Evolutionary conservation across 1,140 invertebrate genomes (phyloP).

Genomic region (Aphis gossypii): DNA sequence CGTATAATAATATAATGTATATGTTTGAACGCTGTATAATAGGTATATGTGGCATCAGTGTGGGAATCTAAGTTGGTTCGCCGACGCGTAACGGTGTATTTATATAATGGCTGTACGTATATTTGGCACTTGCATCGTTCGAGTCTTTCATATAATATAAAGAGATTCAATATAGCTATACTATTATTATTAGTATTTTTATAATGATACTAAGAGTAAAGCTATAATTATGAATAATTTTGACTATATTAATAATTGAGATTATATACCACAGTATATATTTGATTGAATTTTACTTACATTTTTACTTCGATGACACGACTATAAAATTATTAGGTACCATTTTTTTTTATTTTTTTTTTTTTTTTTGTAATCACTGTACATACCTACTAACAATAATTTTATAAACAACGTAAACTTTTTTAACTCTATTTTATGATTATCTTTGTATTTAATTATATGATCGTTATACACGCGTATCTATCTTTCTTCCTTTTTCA

Average conservation of each 20-base stretch:
- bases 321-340: neutral
- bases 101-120: neutral
- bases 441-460: no score
- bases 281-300: neutral
- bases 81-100: neutral
- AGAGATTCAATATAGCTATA: neutral
- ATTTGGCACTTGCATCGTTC: neutral
- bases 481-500: no score
- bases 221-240: conserved; percentile 3
- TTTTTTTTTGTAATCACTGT: neutral
- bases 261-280: neutral
- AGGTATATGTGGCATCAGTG: neutral
- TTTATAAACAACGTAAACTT: neutral
- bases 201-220: neutral
- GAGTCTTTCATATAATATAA: neutral
- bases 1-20: neutral
- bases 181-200: neutral
- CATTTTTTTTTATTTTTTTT: no score
- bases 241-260: neutral
- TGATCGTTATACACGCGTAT: no score
- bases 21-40: no score
- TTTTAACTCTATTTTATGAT: neutral
- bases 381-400: neutral
- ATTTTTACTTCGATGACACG: neutral
- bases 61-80: neutral